Conservation (phyloP, 1,140 invertebrate species). For the Theocolax elegans region DNA sequence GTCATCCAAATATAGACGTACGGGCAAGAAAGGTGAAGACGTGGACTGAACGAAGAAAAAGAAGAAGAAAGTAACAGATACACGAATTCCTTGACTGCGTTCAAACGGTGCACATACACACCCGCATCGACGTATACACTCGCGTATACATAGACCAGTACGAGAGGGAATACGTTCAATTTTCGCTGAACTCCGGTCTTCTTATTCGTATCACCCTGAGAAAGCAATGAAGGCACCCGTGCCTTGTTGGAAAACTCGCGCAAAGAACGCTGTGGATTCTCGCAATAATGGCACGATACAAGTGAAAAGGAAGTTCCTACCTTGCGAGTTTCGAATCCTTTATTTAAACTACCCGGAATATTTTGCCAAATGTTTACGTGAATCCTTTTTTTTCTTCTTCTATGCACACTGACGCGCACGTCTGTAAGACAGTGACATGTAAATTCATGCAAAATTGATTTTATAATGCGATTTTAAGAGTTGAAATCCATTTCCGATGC, state of each 20-base stretch:
- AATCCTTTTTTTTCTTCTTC: too few species aligned
- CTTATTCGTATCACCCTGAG: neutral
- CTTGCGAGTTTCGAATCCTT: too few species aligned
- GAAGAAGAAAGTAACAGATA: neutral
- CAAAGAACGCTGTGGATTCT: neutral
- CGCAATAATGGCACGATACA: neutral
- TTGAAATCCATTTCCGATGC: conserved; percentile 5
- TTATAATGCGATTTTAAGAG: conserved; percentile 13
- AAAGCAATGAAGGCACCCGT: neutral
- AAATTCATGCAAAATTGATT: conserved; percentile 24
- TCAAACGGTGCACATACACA: neutral
- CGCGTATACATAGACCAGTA: neutral
- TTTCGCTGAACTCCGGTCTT: neutral
- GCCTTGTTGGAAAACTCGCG: neutral
- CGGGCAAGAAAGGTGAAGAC: neutral
- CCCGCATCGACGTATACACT: neutral
- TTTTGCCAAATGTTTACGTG: conserved; percentile 15
- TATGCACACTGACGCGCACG: too few species aligned
- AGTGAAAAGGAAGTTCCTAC: too few species aligned
- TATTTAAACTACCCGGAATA: conserved; percentile 10
- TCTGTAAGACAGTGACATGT: neutral
- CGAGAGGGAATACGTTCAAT: neutral
- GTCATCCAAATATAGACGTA: neutral
- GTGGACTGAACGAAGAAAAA: neutral
- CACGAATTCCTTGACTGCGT: neutral